Base-by-base conservation (phyloP, 2,888 invertebrate species). In the Dicycla oo region DNA sequence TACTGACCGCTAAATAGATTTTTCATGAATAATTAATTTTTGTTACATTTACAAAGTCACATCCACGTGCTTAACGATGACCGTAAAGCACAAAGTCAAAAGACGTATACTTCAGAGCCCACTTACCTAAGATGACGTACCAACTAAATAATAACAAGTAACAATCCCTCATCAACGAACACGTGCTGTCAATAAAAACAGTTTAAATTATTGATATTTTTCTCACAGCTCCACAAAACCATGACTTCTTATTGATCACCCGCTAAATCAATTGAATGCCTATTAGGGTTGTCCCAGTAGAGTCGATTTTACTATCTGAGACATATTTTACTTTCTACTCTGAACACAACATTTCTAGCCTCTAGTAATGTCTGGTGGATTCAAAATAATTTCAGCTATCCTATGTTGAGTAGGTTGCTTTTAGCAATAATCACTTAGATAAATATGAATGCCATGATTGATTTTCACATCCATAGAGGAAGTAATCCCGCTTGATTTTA, bases 181-280 rank as follows among this genome's bases (percentile, higher is more conserved):
- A 84, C 85, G 85, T 82, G 85, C 70, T 75, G 63, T 53, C 26
- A 56, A 62, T 65, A 72, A 63, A 63, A 70, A 66, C 68, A 66
- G 18, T 57, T 64, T 60, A 38, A 67, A 70, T 38, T 34, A 75
- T 67, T n/a, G 64, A 66, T 38, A 58, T 49, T 75, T 73, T 84
- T 84, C 79, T 73, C 85, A 79, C 82, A 73, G 38, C 58, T 67
- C 63, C 57, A 69, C 67, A 20, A 72, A 56, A 75, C 68, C 75
- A 49, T 72, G 66, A 69, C 69, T 71, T 66, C 49, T 58, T 71
- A 78, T 84, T 82, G 82, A 84, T 69, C 85, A 30, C 54, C 64
- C 58, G 47, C 49, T 84, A 71, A 83, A 82, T 83, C 71, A 73
- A 84, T 84, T 81, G 66, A 60, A 38, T 58, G 1, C 56, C 53